phyloP scores from a whole-genome alignment of 1,140 invertebrate genomes.

The Phymastichus coffea region DNA sequence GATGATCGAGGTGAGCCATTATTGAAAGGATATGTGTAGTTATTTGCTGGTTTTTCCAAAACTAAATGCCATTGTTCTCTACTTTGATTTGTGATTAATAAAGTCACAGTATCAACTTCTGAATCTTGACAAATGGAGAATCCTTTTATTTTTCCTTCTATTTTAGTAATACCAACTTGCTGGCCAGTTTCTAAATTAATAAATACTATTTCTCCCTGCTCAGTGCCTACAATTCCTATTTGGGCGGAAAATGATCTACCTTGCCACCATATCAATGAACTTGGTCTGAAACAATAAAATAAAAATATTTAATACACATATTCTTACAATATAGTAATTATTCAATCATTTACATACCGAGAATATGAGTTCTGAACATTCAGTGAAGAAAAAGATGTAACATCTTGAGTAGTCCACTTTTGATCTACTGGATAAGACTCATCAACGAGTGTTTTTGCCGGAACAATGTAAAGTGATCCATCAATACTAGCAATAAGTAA shows the following conservation, averaged over 20 bases:
- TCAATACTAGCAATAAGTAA: constrained; percentile 64
- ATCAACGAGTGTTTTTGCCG: constrained; percentile 61
- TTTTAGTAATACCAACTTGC: constrained; percentile 64
- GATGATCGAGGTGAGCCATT: constrained; percentile 35
- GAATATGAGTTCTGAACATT: constrained; percentile 59
- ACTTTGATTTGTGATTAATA: constrained; percentile 68
- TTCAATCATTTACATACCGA: constrained; percentile 39
- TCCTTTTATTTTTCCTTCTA: constrained; percentile 62
- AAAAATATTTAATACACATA: not conserved
- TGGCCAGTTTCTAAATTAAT: constrained; percentile 70
- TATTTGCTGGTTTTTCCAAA: constrained; percentile 63
- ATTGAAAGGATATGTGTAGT: constrained; percentile 62
- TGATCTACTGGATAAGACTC: constrained; percentile 57
- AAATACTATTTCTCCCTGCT: constrained; percentile 70
- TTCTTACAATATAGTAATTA: not conserved
- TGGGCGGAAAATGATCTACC: constrained; percentile 62
- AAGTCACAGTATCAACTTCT: constrained; percentile 64
- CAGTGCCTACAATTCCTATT: constrained; percentile 71
- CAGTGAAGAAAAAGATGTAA: constrained; percentile 56
- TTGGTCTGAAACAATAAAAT: constrained; percentile 45
- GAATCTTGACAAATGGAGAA: constrained; percentile 70
- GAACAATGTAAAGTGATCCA: constrained; percentile 64
- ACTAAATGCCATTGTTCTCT: constrained; percentile 65
- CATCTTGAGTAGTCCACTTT: constrained; percentile 62
- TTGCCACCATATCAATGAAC: constrained; percentile 71